These are phyloP conservation scores for Apamea monoglypha DNA, from an alignment of 2,888 invertebrate species.

Conservation along the genomic window DNA sequence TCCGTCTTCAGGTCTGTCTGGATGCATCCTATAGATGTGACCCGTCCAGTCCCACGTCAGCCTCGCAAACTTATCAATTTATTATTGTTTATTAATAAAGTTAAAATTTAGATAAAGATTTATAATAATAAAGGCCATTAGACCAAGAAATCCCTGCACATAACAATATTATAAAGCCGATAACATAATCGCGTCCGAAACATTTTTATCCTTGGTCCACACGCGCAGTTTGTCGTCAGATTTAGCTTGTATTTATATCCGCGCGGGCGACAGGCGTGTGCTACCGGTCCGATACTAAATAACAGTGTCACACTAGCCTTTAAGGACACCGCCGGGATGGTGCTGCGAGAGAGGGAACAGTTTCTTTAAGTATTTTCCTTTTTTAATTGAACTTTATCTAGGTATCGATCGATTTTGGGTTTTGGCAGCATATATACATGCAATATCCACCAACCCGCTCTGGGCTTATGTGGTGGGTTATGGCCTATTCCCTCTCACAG, in stretches of 20 bases:
- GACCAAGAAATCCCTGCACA: not conserved
- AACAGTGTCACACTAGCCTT: slow-evolving; percentile 88
- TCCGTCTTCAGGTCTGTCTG: too few relatives aligned
- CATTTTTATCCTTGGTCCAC: slow-evolving; percentile 47
- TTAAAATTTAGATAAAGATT: too few relatives aligned
- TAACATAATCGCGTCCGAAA: slow-evolving; percentile 51
- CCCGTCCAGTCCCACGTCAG: too few relatives aligned
- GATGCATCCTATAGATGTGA: too few relatives aligned
- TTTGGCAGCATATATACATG: not conserved
- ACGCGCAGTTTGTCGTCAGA: slow-evolving; percentile 64
- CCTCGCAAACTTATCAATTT: too few relatives aligned
- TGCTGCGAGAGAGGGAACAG: slow-evolving; percentile 60
- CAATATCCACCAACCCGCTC: not conserved
- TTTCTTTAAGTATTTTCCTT: not conserved
- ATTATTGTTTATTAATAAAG: too few relatives aligned
- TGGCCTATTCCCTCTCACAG: not conserved
- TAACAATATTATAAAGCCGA: slow-evolving; percentile 28
- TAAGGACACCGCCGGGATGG: slow-evolving; percentile 84
- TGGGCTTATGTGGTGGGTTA: not conserved
- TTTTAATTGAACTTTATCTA: not conserved
- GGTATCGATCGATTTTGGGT: not conserved
- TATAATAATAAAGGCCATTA: not conserved
- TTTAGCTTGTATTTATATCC: slow-evolving; percentile 64
- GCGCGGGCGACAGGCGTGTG: slow-evolving; percentile 81
- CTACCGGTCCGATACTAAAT: slow-evolving; percentile 87